Base-by-base conservation (phyloP, 1,140 invertebrate species). In the Amyelois transitella region DNA sequence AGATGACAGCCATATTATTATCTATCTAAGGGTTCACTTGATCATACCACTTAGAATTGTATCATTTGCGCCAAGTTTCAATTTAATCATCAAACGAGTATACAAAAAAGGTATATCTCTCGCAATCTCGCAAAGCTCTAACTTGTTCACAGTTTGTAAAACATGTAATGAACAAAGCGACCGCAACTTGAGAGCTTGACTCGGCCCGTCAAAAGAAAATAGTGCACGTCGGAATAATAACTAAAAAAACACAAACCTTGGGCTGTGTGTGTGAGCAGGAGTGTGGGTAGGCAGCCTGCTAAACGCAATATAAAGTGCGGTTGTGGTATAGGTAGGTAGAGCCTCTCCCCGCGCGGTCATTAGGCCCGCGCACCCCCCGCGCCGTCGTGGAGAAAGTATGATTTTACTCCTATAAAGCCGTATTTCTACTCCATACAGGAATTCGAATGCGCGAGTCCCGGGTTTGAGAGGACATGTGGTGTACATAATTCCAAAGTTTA, bases 391-490 rank as follows among this genome's bases (percentile, higher is more conserved):
- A 85, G 84, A 87, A 87, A 87, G 84, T 87, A 86, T 86, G 81
- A 87, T 86, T 87, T 86, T 87, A 84, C 81, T 87, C 81, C 79
- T 78, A 87, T 84, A 87, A 87, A 85, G 81, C 81, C 81, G 84
- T 86, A 87, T 87, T 87, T 83, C 84, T 86, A 87, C 84, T 87
- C 75, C 81, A 86, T 87, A 86, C 81, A 80, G 84, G 81, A 86
- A 87, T 87, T 86, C 79, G 79, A 87, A 79, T 84, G 78, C 79
- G 83, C 77, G 76, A 85, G 72, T 81, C 81, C 69, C 80, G 72
- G 72, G 75, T 73, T 77, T 77, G 74, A 71, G 75, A 77, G 79
- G 81, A 87, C 84, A 85, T 81, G 79, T 77, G 79, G 71, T 82
- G 75, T 85, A 83, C 74, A 85, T 85, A 81, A 80, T 85, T 79